Conservation (phyloP, 2,113 vertebrate genomes). For the Pimephales promelas region DNA sequence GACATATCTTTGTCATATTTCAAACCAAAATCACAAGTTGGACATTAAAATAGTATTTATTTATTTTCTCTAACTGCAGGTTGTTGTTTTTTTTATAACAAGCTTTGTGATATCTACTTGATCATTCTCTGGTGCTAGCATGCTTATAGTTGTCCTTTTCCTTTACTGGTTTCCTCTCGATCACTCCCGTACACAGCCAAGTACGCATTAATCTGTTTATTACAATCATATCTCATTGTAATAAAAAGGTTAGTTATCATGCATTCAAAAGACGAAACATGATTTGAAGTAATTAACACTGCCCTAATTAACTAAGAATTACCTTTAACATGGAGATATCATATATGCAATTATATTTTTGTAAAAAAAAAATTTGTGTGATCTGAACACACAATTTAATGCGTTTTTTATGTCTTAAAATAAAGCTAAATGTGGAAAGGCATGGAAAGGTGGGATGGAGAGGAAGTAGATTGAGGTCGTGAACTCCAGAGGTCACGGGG, state of each 20-base stretch:
- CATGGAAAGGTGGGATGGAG: not conserved
- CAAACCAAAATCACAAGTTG: too few species aligned
- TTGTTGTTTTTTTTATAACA: not conserved
- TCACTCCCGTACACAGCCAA: not conserved
- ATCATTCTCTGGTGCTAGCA: not conserved
- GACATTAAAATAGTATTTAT: too few species aligned
- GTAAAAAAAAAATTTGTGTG: too few species aligned
- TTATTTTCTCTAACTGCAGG: too few species aligned
- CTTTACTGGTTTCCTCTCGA: not conserved
- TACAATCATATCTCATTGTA: not conserved
- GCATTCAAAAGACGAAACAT: not conserved
- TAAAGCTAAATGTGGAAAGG: not conserved
- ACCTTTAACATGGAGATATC: not conserved
- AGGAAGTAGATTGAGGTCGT: constrained; percentile 14
- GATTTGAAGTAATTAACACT: not conserved
- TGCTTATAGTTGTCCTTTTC: not conserved
- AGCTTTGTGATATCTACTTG: not conserved
- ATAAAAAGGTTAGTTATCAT: not conserved
- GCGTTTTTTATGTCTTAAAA: not conserved
- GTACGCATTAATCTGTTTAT: not conserved
- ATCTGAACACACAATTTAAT: not conserved
- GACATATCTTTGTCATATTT: not conserved
- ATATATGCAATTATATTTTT: too few species aligned
- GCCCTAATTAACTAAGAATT: not conserved
- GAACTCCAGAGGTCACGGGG: constrained; percentile 14